These are phyloP conservation scores for Ceratina australensis DNA, from an alignment of 1,140 invertebrate genomes.

Conservation along the genomic window DNA sequence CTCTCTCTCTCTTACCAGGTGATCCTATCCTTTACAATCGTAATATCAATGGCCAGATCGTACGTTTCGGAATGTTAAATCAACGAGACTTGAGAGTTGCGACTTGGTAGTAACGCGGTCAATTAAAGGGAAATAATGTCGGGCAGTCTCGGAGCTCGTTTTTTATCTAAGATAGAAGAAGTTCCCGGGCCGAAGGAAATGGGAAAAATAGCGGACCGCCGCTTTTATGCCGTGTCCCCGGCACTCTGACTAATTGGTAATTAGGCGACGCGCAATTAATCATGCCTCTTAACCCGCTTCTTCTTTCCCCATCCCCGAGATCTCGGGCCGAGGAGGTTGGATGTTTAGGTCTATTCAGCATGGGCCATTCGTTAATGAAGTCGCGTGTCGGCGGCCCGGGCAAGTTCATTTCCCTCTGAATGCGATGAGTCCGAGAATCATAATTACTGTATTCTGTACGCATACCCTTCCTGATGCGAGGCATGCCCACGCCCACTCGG, in stretches of 20 bases:
- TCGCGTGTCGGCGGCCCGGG: constrained; percentile 64
- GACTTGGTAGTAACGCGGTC: neutral
- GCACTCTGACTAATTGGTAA: constrained; percentile 62
- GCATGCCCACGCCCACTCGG: constrained; percentile 43
- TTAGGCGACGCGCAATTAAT: constrained; percentile 64
- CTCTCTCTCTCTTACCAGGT: neutral
- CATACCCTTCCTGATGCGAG: constrained; percentile 63
- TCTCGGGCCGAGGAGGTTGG: constrained; percentile 50
- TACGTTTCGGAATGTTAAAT: too few relatives aligned
- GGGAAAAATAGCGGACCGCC: constrained; percentile 14
- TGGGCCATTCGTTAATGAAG: constrained; percentile 68
- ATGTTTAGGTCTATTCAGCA: constrained; percentile 65
- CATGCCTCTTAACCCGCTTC: constrained; percentile 58
- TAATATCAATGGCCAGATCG: too few relatives aligned
- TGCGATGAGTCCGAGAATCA: constrained; percentile 66
- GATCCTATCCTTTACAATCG: too few relatives aligned
- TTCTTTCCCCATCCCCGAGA: constrained; percentile 22
- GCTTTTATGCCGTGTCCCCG: constrained; percentile 21
- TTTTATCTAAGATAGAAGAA: neutral
- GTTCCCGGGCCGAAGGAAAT: neutral
- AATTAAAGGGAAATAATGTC: neutral
- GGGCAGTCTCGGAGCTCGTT: neutral
- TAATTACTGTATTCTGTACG: constrained; percentile 69
- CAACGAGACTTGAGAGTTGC: too few relatives aligned
- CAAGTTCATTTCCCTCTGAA: constrained; percentile 69